Percentiles rank a stretch among this genome's conserved stretches.
Conservation (phyloP, 2,113 vertebrate species). For the Cephalopholis sonnerati region DNA sequence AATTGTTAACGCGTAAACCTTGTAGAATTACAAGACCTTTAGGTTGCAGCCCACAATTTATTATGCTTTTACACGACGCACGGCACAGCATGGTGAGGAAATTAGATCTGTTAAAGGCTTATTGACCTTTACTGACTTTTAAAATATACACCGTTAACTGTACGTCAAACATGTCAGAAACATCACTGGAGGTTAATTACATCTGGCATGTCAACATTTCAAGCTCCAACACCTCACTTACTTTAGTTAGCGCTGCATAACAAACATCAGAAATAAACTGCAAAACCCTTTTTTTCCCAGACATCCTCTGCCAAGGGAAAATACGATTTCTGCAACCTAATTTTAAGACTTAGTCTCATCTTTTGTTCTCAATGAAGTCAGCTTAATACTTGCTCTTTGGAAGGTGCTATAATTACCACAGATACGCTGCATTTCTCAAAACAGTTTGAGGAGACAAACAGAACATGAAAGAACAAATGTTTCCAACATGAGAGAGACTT, state of each 20-base stretch:
- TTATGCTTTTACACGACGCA: conserved; percentile 10
- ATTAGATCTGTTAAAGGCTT: conserved; percentile 21
- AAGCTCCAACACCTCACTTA: conserved; percentile 5
- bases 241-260: not conserved
- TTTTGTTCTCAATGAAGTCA: conserved; percentile 44
- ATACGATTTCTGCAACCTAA: conserved; percentile 34
- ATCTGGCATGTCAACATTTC: conserved; percentile 34
- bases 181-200: conserved; percentile 32
- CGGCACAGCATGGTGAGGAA: not conserved
- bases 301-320: not conserved
- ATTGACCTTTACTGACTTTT: conserved; percentile 21
- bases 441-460: conserved; percentile 46
- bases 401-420: conserved; percentile 61
- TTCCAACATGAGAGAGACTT: conserved; percentile 12
- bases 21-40: conserved; percentile 42
- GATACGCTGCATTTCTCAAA: conserved; percentile 37
- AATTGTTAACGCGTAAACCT: conserved; percentile 56
- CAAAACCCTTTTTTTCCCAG: not conserved
- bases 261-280: conserved; percentile 21
- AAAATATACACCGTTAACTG: conserved; percentile 7
- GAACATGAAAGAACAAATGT: conserved; percentile 43
- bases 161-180: not conserved
- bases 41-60: conserved; percentile 31
- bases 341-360: conserved; percentile 39
- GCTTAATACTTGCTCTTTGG: conserved; percentile 55